Conservation (phyloP, 2,888 invertebrate genomes). For the Drosophila borborema region DNA sequence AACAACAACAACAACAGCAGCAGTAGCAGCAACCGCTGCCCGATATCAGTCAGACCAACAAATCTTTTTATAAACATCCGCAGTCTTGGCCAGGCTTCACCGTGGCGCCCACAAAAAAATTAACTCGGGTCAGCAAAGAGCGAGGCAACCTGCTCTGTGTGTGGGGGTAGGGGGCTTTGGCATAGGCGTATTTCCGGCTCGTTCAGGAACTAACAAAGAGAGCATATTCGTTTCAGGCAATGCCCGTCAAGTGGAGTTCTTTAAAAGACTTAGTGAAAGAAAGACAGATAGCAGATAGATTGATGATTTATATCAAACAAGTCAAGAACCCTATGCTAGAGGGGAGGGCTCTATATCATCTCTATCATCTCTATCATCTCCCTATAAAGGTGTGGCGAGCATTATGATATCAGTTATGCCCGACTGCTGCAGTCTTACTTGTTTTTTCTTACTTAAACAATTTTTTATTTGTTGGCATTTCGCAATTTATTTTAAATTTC, state of each 20-base stretch:
- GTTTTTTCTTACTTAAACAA: constrained; percentile 52
- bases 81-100: not conserved
- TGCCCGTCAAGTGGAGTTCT: too few relatives aligned
- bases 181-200: not conserved
- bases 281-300: too few relatives aligned
- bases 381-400: not conserved
- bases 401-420: not conserved
- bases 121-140: constrained; percentile 33
- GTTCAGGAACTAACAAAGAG: not conserved
- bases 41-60: constrained; percentile 51
- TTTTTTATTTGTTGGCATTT: constrained; percentile 73
- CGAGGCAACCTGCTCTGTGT: constrained; percentile 33
- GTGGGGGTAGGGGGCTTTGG: not conserved
- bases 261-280: too few relatives aligned
- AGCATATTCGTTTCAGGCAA: not conserved
- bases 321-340: too few relatives aligned
- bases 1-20: not conserved
- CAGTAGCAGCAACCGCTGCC: not conserved
- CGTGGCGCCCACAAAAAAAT: constrained; percentile 18
- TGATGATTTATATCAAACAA: too few relatives aligned
- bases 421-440: not conserved
- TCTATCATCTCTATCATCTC: too few relatives aligned
- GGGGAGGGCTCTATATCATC: too few relatives aligned
- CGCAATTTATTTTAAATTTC: constrained; percentile 74
- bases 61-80: constrained; percentile 61